Evolutionary conservation across 2,113 vertebrate genomes (phyloP), one percentile per base, ranked within the genome.

Genomic region (Lethenteron reissneri): DNA sequence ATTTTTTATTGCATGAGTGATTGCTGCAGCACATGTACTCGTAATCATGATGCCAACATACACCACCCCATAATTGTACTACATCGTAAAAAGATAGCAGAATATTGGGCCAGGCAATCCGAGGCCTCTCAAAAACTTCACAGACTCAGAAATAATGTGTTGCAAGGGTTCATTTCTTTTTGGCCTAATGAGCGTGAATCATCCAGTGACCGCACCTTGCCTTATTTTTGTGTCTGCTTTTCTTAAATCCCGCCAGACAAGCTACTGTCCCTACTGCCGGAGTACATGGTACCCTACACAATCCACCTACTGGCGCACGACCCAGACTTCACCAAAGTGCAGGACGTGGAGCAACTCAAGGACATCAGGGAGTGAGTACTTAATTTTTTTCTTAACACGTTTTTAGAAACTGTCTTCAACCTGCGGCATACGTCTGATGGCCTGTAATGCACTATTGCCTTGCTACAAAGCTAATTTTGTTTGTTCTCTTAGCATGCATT

Each of bases 251-350:
- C 41, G 41, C 14, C 78, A 99, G 94, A 99, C 79, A 99, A 96
- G 80, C 81, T 96, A 58, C 77, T 94, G 21, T 94, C 90, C 70
- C 83, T 99, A 73, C 81, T 99, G 75, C 94, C 94, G 59, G 94
- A 99, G 78, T 99, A 96, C 64, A 92, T 97, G 69, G 92, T 99
- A 74, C 94, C 94, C 0, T 97, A 88, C 74, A 97, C 95, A 89
- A 90, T 97, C 82, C 91, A 99, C 74, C 82, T 99, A 76, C 80
- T 99, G 80, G 90, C 91, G 17, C 92, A 97, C 56, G 94, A 99
- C 79, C 91, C 94, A 75, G 94, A 99, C 80, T 97, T 97, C 79
- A 97, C 94, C 76, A 95, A 92, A 82, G 90, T 87, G 77, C 91
- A 97, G 78, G 94, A 99, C 81, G 82, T 90, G 73, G 94, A 99